Conservation (phyloP, 2,888 invertebrate species). For the Parnassius apollo region DNA sequence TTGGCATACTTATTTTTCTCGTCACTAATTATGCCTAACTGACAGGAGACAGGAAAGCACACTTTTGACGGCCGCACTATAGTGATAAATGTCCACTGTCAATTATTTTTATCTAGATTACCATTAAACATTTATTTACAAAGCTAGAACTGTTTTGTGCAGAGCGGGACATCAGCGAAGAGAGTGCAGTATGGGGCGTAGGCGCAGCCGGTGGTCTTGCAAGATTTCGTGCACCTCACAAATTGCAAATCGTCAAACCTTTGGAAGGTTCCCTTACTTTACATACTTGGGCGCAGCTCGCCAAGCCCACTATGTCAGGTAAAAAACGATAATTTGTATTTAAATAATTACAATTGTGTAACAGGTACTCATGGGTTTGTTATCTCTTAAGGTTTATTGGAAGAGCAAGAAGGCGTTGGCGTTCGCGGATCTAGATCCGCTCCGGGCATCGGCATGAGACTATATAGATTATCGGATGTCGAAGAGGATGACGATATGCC, state of each 20-base stretch:
- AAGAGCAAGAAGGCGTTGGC: slow-evolving; percentile 94
- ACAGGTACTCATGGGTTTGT: not conserved
- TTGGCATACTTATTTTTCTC: too few species aligned
- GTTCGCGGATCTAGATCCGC: slow-evolving; percentile 89
- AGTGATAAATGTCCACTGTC: not conserved
- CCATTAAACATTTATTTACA: not conserved
- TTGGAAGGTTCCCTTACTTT: slow-evolving; percentile 96
- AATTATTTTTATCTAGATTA: not conserved
- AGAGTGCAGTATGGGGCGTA: slow-evolving; percentile 76
- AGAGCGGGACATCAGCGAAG: slow-evolving; percentile 67
- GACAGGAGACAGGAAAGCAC: too few species aligned
- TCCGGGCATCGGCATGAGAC: slow-evolving; percentile 87
- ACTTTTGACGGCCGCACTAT: too few species aligned
- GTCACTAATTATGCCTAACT: too few species aligned
- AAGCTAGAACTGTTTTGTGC: slow-evolving; percentile 2
- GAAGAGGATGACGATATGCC: slow-evolving; percentile 91
- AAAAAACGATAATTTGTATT: slow-evolving; percentile 12
- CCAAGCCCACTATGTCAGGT: slow-evolving; percentile 95
- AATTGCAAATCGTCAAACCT: slow-evolving; percentile 95
- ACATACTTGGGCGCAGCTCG: slow-evolving; percentile 96
- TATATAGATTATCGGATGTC: slow-evolving; percentile 83
- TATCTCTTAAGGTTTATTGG: slow-evolving; percentile 82
- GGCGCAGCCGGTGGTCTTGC: slow-evolving; percentile 65
- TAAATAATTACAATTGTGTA: not conserved
- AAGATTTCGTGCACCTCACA: slow-evolving; percentile 91